phyloP scores from a whole-genome alignment of 2,888 invertebrate genomes.

The Bembecia ichneumoniformis region DNA sequence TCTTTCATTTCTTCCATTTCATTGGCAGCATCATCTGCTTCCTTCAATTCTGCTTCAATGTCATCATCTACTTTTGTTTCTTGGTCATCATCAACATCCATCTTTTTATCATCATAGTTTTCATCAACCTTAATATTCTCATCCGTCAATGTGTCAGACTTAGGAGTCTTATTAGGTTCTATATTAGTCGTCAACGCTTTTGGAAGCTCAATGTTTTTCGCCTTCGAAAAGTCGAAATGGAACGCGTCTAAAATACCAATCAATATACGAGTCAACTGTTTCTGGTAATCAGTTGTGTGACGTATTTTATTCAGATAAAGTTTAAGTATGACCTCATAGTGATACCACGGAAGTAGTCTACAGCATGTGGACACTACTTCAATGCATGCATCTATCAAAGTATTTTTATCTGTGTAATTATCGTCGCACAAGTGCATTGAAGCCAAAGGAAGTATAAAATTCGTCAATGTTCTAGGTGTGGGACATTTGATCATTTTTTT shows the following conservation, averaged over 20 bases:
- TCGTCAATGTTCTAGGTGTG: constrained; percentile 80
- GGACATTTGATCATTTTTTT: constrained; percentile 74
- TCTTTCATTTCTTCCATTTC: constrained; percentile 38
- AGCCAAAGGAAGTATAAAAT: constrained; percentile 88
- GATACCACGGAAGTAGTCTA: constrained; percentile 87
- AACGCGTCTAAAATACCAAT: constrained; percentile 89
- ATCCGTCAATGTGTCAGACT: constrained; percentile 21
- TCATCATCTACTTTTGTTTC: constrained; percentile 23
- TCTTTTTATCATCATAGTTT: constrained; percentile 14
- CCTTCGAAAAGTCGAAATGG: constrained; percentile 88
- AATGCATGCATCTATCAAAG: constrained; percentile 87
- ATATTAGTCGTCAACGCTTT: constrained; percentile 41
- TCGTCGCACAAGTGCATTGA: constrained; percentile 85
- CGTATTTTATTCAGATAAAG: constrained; percentile 85
- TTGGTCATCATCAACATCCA: constrained; percentile 21
- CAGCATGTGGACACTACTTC: constrained; percentile 85
- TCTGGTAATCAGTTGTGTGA: constrained; percentile 81
- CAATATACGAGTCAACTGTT: constrained; percentile 83
- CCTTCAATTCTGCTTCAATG: constrained; percentile 43
- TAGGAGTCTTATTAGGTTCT: constrained; percentile 19
- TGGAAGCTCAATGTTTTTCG: constrained; percentile 44
- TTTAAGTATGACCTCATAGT: constrained; percentile 87
- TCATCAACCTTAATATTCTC: constrained; percentile 15
- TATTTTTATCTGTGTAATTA: constrained; percentile 82
- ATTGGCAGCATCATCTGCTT: constrained; percentile 41